Evolutionary conservation across 2,113 vertebrate genomes (phyloP).

Genomic region (Porphyrio hochstetteri): DNA sequence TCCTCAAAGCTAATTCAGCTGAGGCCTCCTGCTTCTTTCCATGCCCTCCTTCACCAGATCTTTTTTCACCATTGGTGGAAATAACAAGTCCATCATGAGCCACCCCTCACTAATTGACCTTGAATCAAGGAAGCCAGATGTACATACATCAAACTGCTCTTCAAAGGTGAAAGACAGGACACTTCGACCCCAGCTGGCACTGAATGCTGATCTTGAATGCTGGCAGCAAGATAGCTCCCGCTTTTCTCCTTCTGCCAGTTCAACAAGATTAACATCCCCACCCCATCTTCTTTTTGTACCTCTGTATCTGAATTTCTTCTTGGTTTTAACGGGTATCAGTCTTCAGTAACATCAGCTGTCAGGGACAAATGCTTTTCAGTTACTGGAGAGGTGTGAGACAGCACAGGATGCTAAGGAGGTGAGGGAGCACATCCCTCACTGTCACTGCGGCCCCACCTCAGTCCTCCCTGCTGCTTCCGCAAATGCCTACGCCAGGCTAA

Average conservation of each 20-base stretch:
- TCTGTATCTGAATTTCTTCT: not conserved
- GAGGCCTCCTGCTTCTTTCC: not conserved
- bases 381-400: fast-evolving
- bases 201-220: too few species aligned
- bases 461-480: not conserved
- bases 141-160: not conserved
- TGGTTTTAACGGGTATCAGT: fast-evolving
- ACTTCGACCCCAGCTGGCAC: fast-evolving
- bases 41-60: not conserved
- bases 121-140: not conserved
- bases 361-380: not conserved
- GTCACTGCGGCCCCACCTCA: fast-evolving
- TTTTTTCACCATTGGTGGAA: not conserved
- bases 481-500: not conserved
- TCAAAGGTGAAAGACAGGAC: not conserved
- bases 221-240: too few species aligned
- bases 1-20: not conserved
- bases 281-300: not conserved
- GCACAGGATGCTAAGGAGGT: fast-evolving
- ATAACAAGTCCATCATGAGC: not conserved
- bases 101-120: not conserved
- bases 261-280: not conserved
- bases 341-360: not conserved
- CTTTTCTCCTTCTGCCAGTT: not conserved
- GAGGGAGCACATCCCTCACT: not conserved